Evolutionary conservation across 1,140 invertebrate genomes (phyloP).

Genomic region (Drosophila ogumai): DNA sequence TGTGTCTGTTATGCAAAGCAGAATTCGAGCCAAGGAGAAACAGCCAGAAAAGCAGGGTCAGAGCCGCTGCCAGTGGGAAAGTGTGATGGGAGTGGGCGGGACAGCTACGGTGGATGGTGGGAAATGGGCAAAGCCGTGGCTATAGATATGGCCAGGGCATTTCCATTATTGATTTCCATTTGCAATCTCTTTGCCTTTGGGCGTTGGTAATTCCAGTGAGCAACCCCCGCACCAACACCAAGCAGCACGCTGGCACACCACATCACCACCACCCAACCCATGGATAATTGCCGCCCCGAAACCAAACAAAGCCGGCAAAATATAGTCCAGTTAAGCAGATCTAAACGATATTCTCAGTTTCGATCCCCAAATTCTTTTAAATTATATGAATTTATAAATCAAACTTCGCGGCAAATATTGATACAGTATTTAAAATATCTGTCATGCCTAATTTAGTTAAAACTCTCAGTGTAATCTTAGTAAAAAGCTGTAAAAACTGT

Average conservation of each 20-base stretch:
- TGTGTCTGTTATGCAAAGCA: slow-evolving; percentile 44
- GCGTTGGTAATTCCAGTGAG: slow-evolving; percentile 42
- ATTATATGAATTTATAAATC: background rate
- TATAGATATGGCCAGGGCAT: slow-evolving; percentile 42
- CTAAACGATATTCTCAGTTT: background rate
- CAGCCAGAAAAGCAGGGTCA: slow-evolving; percentile 3
- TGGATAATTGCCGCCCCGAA: slow-evolving; percentile 42
- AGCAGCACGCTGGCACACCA: slow-evolving; percentile 9
- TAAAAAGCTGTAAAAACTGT: too few relatives aligned
- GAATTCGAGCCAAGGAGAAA: slow-evolving; percentile 30
- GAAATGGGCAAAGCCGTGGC: slow-evolving; percentile 3
- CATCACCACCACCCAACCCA: background rate
- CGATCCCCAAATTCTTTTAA: background rate
- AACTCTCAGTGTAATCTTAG: background rate
- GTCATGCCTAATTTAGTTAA: background rate
- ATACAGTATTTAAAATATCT: too few relatives aligned
- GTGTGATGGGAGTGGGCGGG: background rate
- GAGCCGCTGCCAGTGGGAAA: background rate
- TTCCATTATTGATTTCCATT: slow-evolving; percentile 77
- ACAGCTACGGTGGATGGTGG: background rate
- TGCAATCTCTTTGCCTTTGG: slow-evolving; percentile 37
- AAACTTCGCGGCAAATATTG: too few relatives aligned
- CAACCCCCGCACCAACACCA: slow-evolving; percentile 14
- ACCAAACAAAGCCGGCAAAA: slow-evolving; percentile 23
- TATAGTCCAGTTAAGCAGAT: slow-evolving; percentile 11